Percentiles rank a stretch among this genome's conserved stretches.
These are phyloP conservation scores for Anarrhichthys ocellatus DNA, from an alignment of 2,113 vertebrate species.

Conservation along the genomic window DNA sequence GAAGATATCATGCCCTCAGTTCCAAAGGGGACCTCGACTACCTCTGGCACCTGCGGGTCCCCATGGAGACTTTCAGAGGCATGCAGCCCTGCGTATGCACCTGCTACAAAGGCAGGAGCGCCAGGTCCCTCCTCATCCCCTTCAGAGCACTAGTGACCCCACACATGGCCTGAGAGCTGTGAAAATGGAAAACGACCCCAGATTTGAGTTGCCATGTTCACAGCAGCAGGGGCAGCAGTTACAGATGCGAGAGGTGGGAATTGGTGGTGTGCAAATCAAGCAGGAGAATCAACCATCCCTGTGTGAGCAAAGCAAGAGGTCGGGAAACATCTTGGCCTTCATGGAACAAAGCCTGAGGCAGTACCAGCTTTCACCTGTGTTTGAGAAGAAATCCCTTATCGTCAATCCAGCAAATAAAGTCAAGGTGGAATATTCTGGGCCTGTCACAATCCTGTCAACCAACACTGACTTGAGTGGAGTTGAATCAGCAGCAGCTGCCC, in stretches of 20 bases:
- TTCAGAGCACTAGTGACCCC: constrained; percentile 77
- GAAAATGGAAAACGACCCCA: constrained; percentile 87
- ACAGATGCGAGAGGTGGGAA: constrained; percentile 77
- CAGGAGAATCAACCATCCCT: constrained; percentile 85
- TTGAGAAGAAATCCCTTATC: constrained; percentile 90
- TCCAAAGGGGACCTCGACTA: constrained; percentile 77
- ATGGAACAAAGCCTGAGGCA: constrained; percentile 96
- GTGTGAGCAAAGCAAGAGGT: constrained; percentile 80
- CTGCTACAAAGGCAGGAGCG: constrained; percentile 91
- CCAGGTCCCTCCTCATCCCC: constrained; percentile 81
- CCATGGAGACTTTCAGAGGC: constrained; percentile 86
- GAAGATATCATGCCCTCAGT: constrained; percentile 71
- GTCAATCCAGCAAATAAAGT: constrained; percentile 90
- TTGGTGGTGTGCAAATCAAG: constrained; percentile 85
- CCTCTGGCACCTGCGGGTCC: constrained; percentile 78
- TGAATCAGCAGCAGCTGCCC: constrained; percentile 58
- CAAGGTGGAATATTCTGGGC: constrained; percentile 92
- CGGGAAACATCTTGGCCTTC: constrained; percentile 91
- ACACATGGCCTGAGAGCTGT: constrained; percentile 78
- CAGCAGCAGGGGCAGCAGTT: constrained; percentile 63
- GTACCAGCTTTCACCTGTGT: constrained; percentile 90
- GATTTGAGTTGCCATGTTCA: constrained; percentile 77
- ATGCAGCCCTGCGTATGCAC: constrained; percentile 91
- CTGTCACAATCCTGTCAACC: constrained; percentile 88
- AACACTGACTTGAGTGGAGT: constrained; percentile 77